Conservation (phyloP, 2,113 vertebrate species). For the Pseudorasbora parva region DNA sequence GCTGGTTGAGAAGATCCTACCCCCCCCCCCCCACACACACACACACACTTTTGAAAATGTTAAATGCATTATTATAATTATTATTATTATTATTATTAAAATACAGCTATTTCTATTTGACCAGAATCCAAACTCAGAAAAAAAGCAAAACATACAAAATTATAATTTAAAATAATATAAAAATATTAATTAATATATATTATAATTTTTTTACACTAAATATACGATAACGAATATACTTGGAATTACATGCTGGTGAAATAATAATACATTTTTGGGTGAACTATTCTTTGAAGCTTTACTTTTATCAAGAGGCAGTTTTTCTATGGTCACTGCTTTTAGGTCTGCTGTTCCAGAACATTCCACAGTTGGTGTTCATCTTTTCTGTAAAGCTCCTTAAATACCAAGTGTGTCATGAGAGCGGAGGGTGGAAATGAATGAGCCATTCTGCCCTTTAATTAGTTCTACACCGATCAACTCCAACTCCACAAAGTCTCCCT, state of each 20-base stretch:
- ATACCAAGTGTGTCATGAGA: constrained; percentile 59
- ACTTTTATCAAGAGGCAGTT: background rate
- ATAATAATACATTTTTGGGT: background rate
- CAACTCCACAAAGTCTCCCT: constrained; percentile 17
- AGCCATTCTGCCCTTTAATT: constrained; percentile 58
- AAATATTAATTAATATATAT: too few relatives aligned
- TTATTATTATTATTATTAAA: too few relatives aligned
- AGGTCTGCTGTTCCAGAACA: constrained; percentile 42
- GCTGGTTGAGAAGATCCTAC: too few relatives aligned
- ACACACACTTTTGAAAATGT: too few relatives aligned
- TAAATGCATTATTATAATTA: too few relatives aligned
- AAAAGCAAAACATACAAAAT: too few relatives aligned
- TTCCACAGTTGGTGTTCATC: constrained; percentile 38
- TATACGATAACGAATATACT: too few relatives aligned
- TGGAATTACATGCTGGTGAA: background rate
- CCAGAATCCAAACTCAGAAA: too few relatives aligned
- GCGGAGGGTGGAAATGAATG: constrained; percentile 48
- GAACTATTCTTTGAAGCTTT: background rate
- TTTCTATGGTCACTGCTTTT: constrained; percentile 6
- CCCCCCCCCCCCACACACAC: too few relatives aligned
- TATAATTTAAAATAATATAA: too few relatives aligned
- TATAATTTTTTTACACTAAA: too few relatives aligned
- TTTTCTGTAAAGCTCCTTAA: constrained; percentile 48
- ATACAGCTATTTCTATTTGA: too few relatives aligned
- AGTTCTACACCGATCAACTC: constrained; percentile 46